Evolutionary conservation across 2,888 invertebrate genomes (phyloP).

Genomic region (Cyclophora albipunctata): DNA sequence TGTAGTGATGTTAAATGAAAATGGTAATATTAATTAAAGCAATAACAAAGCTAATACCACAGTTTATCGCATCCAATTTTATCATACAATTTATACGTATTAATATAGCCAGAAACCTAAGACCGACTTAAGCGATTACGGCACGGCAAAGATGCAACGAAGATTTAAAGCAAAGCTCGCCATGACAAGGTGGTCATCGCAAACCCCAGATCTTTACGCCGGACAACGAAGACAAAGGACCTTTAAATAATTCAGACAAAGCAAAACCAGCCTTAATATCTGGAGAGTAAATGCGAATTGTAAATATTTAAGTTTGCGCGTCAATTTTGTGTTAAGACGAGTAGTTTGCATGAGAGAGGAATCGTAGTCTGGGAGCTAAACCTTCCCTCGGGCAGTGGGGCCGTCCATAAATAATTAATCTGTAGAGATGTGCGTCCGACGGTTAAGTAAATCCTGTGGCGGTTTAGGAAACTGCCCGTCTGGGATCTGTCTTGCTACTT

Average conservation of each 20-base stretch:
- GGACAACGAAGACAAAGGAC: slow-evolving; percentile 71
- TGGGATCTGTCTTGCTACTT: slow-evolving; percentile 31
- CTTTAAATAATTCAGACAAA: slow-evolving; percentile 64
- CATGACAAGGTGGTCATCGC: slow-evolving; percentile 74
- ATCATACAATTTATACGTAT: slow-evolving; percentile 51
- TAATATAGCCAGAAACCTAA: slow-evolving; percentile 48
- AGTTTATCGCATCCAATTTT: too few species aligned
- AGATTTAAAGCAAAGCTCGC: slow-evolving; percentile 66
- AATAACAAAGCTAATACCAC: neutral
- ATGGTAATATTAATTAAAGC: neutral
- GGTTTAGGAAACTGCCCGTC: slow-evolving; percentile 44
- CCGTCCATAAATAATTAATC: slow-evolving; percentile 72
- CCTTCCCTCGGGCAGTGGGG: slow-evolving; percentile 55
- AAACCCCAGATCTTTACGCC: slow-evolving; percentile 62
- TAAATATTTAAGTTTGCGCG: slow-evolving; percentile 62
- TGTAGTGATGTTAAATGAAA: too few species aligned
- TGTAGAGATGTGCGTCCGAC: slow-evolving; percentile 59
- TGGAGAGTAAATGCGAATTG: slow-evolving; percentile 49
- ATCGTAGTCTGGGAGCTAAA: slow-evolving; percentile 68
- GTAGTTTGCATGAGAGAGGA: slow-evolving; percentile 71
- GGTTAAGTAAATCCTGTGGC: slow-evolving; percentile 60
- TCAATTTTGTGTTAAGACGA: slow-evolving; percentile 68
- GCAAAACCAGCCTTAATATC: slow-evolving; percentile 63
- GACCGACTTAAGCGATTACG: slow-evolving; percentile 51
- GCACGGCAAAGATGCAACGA: slow-evolving; percentile 68